These are phyloP conservation scores for Dallia pectoralis DNA, from an alignment of 2,797 vertebrate genomes.

Conservation along the genomic window DNA sequence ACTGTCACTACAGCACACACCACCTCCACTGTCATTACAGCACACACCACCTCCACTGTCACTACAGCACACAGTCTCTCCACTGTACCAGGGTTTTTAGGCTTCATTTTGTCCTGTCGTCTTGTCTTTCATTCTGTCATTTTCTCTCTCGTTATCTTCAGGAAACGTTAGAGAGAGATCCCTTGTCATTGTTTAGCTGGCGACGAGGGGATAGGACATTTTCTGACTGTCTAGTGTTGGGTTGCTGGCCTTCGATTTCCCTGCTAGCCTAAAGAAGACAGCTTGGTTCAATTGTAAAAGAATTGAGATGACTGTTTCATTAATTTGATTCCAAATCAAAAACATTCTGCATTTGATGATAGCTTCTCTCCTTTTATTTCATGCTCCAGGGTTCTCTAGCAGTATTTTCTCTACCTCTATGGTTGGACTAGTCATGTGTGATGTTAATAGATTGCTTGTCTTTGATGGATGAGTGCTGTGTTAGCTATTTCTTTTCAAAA, in stretches of 20 bases:
- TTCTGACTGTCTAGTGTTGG: neutral
- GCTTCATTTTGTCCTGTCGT: constrained; percentile 25
- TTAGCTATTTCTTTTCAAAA: constrained; percentile 43
- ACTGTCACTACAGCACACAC: no score
- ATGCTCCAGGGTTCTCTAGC: neutral
- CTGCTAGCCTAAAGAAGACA: constrained; percentile 46
- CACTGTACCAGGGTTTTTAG: no score
- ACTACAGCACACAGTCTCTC: constrained; percentile 8
- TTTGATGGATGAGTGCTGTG: constrained; percentile 36
- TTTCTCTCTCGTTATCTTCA: constrained; percentile 18
- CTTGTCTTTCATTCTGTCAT: constrained; percentile 35
- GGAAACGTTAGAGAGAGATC: neutral
- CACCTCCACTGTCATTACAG: constrained; percentile 15
- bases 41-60: no score
- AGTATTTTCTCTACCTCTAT: constrained; percentile 13
- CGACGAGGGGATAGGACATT: constrained; percentile 26
- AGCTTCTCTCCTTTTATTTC: constrained; percentile 37
- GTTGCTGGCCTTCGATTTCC: constrained; percentile 50
- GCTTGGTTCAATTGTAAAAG: constrained; percentile 37
- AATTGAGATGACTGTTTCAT: constrained; percentile 49
- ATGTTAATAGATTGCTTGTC: constrained; percentile 42
- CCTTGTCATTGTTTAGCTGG: constrained; percentile 24
- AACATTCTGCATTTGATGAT: constrained; percentile 16
- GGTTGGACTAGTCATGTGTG: constrained; percentile 26
- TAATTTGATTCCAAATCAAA: constrained; percentile 45